Conservation (phyloP, 2,888 invertebrate species). For the Ichneumoninae sp. region DNA sequence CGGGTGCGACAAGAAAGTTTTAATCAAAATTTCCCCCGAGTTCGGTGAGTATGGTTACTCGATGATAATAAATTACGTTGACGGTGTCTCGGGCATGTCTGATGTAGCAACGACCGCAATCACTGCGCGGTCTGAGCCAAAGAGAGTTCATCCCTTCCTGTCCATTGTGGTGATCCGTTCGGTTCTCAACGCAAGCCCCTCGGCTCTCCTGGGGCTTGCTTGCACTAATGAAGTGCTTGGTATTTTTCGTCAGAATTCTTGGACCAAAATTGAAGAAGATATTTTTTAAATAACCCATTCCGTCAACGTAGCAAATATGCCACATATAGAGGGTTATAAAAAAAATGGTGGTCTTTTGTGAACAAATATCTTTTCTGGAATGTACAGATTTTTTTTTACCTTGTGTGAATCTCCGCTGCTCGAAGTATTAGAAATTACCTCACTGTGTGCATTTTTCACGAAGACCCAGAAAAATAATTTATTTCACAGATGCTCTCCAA, state of each 20-base stretch:
- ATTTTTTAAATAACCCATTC: too few species aligned
- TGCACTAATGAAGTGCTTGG: neutral
- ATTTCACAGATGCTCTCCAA: too few species aligned
- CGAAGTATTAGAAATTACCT: slow-evolving; percentile 8
- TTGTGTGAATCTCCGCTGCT: neutral
- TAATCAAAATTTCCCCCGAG: neutral
- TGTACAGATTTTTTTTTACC: too few species aligned
- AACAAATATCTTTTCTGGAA: too few species aligned
- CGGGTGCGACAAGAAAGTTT: neutral
- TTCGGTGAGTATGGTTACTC: neutral
- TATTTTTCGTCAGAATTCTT: neutral
- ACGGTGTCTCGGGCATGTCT: neutral
- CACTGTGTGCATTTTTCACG: neutral
- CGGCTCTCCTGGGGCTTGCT: slow-evolving; percentile 17
- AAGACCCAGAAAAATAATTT: too few species aligned
- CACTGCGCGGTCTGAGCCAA: slow-evolving; percentile 3
- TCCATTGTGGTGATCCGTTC: slow-evolving; percentile 14
- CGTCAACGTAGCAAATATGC: too few species aligned
- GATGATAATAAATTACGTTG: neutral
- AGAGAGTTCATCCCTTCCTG: neutral
- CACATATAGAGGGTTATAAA: too few species aligned
- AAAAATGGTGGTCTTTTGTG: too few species aligned
- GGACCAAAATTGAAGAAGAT: too few species aligned
- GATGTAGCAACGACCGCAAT: slow-evolving; percentile 30
- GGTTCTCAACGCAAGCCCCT: slow-evolving; percentile 16